Conservation (phyloP, 2,888 invertebrate species). For the Andrena marginata region DNA sequence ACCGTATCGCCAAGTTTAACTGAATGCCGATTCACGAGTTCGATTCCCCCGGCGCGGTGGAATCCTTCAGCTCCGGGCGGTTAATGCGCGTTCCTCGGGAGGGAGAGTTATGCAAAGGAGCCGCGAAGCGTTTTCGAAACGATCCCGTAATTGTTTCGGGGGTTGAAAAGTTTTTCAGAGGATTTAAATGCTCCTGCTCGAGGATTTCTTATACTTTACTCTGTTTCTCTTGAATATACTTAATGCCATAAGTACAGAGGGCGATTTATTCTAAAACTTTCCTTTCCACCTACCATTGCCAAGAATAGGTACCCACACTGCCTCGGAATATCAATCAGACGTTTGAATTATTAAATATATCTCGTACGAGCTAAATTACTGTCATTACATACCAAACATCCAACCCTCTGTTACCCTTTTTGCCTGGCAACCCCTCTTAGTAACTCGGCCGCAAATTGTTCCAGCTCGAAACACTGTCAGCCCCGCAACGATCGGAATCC, state of each 20-base stretch:
- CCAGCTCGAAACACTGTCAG: neutral
- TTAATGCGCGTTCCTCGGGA: slow-evolving; percentile 29
- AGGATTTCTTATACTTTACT: neutral
- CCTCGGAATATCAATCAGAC: no score
- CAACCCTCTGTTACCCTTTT: slow-evolving; percentile 22
- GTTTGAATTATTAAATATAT: slow-evolving; percentile 17
- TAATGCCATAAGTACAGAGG: neutral
- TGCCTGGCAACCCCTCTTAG: neutral
- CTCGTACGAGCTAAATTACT: neutral
- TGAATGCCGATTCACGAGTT: slow-evolving; percentile 46
- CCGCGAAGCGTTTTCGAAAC: slow-evolving; percentile 25
- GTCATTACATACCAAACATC: neutral
- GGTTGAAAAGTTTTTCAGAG: neutral
- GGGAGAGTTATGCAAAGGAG: slow-evolving; percentile 27
- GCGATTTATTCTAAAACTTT: neutral
- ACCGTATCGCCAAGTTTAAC: slow-evolving; percentile 50
- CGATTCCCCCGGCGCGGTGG: slow-evolving; percentile 23
- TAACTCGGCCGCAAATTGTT: neutral
- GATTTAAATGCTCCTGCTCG: neutral
- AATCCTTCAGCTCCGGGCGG: slow-evolving; percentile 18
- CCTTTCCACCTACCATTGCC: neutral
- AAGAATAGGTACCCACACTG: neutral
- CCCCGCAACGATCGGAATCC: no score
- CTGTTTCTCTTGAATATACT: neutral
- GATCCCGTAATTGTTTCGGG: slow-evolving; percentile 40